Evolutionary conservation across 2,113 vertebrate species (phyloP).

Genomic region (Jaculus jaculus): DNA sequence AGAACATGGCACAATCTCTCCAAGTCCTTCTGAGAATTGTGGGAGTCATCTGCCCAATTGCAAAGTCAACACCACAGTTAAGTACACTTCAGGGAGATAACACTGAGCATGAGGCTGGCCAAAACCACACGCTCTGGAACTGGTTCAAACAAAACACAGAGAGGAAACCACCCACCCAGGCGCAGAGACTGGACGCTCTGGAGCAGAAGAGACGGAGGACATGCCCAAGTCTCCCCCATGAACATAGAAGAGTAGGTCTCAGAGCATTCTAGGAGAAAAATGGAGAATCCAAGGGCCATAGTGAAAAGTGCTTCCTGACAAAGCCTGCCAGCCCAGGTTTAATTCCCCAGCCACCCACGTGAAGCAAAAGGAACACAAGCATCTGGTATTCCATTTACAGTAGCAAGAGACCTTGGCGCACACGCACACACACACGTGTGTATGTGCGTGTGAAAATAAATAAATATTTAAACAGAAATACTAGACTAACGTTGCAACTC

Average conservation of each 20-base stretch:
- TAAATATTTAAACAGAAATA: background rate
- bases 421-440: no score
- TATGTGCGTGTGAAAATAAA: no score
- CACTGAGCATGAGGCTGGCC: conserved; percentile 44
- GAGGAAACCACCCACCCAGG: conserved; percentile 81
- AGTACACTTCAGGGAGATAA: conserved; percentile 65
- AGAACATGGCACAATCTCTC: conserved; percentile 2
- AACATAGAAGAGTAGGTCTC: background rate
- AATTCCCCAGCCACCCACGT: no score
- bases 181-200: background rate
- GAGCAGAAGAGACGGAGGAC: background rate
- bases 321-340: no score
- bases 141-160: conserved; percentile 79
- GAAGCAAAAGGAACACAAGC: no score
- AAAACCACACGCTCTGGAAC: conserved; percentile 81
- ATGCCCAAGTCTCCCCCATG: background rate
- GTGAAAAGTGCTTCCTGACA: no score
- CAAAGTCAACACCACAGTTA: conserved; percentile 73
- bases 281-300: background rate
- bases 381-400: no score
- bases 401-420: background rate
- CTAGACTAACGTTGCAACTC: background rate
- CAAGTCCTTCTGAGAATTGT: conserved; percentile 55
- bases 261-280: background rate
- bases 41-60: conserved; percentile 40